A percentile compares a stretch with the other conserved stretches of the same genome.
These are phyloP conservation scores for Halocynthia aurantium DNA, from an alignment of 23 tunicate species.

Conservation along the genomic window DNA sequence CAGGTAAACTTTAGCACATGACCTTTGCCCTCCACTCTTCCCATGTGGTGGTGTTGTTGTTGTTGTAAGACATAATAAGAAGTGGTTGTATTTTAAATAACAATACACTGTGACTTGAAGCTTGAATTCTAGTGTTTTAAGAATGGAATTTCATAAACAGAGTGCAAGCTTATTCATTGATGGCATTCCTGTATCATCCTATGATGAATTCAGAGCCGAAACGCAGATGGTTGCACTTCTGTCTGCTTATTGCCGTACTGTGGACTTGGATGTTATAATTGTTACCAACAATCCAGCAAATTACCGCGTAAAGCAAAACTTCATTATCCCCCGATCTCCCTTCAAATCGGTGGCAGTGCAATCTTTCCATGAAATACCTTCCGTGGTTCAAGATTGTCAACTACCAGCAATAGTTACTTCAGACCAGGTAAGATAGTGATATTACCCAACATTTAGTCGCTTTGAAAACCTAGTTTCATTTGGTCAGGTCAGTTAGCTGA, in stretches of 20 bases:
- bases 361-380: not conserved
- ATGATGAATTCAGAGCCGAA: constrained; percentile 15
- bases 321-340: constrained; percentile 12
- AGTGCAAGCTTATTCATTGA: no score
- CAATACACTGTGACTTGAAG: no score
- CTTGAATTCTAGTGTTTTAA: no score
- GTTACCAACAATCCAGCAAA: constrained; percentile 12
- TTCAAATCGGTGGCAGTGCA: constrained; percentile 5
- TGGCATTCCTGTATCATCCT: no score
- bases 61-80: no score
- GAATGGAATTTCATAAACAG: no score
- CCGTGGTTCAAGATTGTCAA: constrained; percentile 23
- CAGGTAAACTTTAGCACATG: no score
- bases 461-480: not conserved
- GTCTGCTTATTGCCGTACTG: constrained; percentile 21
- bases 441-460: not conserved
- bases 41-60: no score
- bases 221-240: constrained; percentile 39
- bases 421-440: constrained; percentile 17
- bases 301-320: not conserved
- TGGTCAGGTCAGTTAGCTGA: not conserved
- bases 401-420: constrained; percentile 40
- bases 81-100: no score
- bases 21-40: no score
- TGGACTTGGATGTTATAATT: constrained; percentile 7